Evolutionary conservation across 2,797 vertebrate genomes (phyloP), one percentile per base, ranked within the genome.

Genomic region (Enteromius argenteus): DNA sequence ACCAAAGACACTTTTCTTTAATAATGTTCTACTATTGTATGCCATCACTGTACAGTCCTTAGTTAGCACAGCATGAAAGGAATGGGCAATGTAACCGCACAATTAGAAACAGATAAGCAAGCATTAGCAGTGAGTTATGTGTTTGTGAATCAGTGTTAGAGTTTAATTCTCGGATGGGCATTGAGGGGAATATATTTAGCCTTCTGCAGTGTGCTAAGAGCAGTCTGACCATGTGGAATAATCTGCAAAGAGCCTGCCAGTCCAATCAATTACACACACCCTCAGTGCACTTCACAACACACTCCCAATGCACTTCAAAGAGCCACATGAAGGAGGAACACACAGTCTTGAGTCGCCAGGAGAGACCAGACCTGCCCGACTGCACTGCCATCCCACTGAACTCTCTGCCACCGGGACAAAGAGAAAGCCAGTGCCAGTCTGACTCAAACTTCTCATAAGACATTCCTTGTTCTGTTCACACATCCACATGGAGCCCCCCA

Each of bases 151-250:
- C 83, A 81, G 62, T 84, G 81, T 71, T 49, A 87, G 51, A 30
- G 30, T 84, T 78, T 27, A 58, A 46, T 73, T 69, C 32, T n/a
- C 1, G 0, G 27, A 44, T 62, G 39, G 51, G 44, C 42, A 77
- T 37, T 80, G 14, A 75, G 8, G 51, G 89, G 80, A 87, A 89
- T 83, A 84, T 90, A 90, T 88, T 90, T 87, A 89, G 87, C 81
- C 86, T 90, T 76, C 62, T 87, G 80, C 87, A 88, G 88, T 90
- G 88, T 87, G 46, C 81, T 83, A 82, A 90, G 89, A 93, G 91
- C 91, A 46, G 80, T 90, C 90, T 92, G 90, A 86, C 87, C 91
- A 88, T 90, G 90, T 90, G 87, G 90, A 92, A 90, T 93, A 93
- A 94, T 93, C 84, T 81, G 74, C 81, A 86, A 83, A 84, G 23